Percentiles rank a stretch among this genome's conserved stretches.
phyloP scores from a whole-genome alignment of 2,797 vertebrate species.

The Micrastur ruficollis region DNA sequence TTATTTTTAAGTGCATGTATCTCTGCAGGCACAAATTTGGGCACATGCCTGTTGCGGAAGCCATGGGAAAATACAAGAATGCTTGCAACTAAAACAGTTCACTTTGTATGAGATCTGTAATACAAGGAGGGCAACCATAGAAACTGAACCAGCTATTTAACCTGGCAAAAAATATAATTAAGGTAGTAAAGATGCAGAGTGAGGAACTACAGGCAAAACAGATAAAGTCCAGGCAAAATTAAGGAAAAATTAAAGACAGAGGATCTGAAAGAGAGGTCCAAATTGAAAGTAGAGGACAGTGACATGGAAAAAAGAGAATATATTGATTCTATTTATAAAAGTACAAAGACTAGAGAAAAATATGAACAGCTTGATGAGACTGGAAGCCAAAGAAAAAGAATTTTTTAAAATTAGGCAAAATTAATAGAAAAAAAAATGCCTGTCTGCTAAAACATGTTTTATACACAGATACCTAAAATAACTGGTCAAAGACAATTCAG shows the following conservation, averaged over 20 bases:
- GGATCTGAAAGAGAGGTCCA: not conserved
- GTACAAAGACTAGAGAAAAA: not conserved
- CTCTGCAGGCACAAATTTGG: not conserved
- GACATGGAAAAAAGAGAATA: not conserved
- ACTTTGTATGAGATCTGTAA: not conserved
- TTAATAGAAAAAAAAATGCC: accelerated
- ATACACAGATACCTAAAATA: not conserved
- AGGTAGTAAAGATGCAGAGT: not conserved
- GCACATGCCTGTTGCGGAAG: not conserved
- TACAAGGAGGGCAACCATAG: not conserved
- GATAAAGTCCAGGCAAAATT: not conserved
- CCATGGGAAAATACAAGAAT: not conserved
- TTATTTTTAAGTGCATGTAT: not conserved
- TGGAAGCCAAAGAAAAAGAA: not conserved
- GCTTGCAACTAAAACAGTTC: not conserved
- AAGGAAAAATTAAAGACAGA: not conserved
- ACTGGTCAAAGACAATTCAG: not conserved
- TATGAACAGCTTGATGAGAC: accelerated
- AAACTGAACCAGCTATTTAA: not conserved
- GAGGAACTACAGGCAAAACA: not conserved
- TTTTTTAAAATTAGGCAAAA: not conserved
- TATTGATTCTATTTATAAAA: not conserved
- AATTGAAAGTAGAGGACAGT: not conserved
- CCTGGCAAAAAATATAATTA: not conserved
- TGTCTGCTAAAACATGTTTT: not conserved